Base-by-base conservation (phyloP, 2,113 vertebrate species). In the Labrus mixtus region DNA sequence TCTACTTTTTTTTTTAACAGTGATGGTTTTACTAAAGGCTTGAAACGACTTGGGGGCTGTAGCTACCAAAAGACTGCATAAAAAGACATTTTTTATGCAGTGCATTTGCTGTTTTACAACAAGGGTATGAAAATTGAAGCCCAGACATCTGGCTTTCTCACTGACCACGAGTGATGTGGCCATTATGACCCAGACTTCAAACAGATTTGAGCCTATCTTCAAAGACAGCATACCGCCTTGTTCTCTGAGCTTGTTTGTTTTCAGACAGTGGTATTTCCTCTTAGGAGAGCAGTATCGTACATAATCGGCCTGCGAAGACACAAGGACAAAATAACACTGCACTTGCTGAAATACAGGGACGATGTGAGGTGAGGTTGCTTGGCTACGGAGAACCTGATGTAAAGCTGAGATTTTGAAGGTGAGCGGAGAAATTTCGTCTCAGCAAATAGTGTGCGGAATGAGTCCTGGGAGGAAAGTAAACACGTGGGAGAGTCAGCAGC, bases 241-340 rank as follows among this genome's bases (percentile, higher is more conserved):
- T 70, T 82, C 81, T 67, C 58, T 62, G 74, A 65, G 64, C 64
- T 73, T 85, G 82, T 89, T 91, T 93, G 81, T 84, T 89, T 89
- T 87, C 51, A 69, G 68, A 71, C 66, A 19, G 37, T 72, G 86
- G 91, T 61, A 89, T 91, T 93, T 94, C 91, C 88, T 92, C 79
- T 77, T 22, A 57, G 72, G 70, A 83, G 74, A 85, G 78, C 68
- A 63, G 68, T 22, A 33, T 63, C 13, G 13, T 62, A 68, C 74
- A 61, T 84, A 72, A 76, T 81, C 53, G 10, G 73, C 51, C 72
- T 50, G 63, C 56, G 41, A 83, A 62, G 58, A 68, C 45, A 45
- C 75, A 22, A 61, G n/a, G 46, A 68, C 43, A 41, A 56, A 81
- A 64, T 22, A 29, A 55, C 16, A 22, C 25, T 33, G 46, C 54